Evolutionary conservation across 35 echinoderm and acorn worm genomes (phyloP), one percentile per base, ranked within the genome.

Genomic region (Hemicentrotus pulcherrimus): DNA sequence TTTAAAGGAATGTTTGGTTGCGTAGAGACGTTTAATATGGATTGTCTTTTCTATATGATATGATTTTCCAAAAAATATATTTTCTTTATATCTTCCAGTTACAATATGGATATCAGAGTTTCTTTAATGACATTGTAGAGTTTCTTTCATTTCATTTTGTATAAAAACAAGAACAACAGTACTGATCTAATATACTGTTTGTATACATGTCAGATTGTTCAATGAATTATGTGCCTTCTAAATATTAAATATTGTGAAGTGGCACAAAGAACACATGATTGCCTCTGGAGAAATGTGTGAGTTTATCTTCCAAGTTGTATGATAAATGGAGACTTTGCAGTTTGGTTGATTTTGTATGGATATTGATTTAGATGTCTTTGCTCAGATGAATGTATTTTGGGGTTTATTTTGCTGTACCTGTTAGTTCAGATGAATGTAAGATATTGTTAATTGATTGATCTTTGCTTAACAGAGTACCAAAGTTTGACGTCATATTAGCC

Each of bases 101-200:
- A 90, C 88, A 90, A 90, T 90, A 90, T 90, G 32, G 88, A 90
- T 47, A 90, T 90, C 46, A 45, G 88, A 45, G 13, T 90, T 90
- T 90, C 88, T 45, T 90, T 45, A 45, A 90, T 90, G 14, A 90
- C 32, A 90, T 32, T 90, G 88, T 90, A 90, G 32, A 90, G 32
- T 93, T 93, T 93, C 91, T 93, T 93, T 93, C 46, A 47, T 93
- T 93, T 93, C 91, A 46, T 93, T 93, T 58, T 93, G 91, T 93
- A 93, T 31, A 93, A 93, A 93, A 48, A 47, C 15, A 47, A 50
- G 48, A 93, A 93, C 48, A 93, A 58, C 91, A 93, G 91, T 93
- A 93, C 91, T 93, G 91, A 93, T 46, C 48, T 93, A 93, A 93
- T 93, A 41, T 41, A 93, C 91, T 93, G 91, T 93, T 93, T 93